phyloP scores from a whole-genome alignment of 2,888 invertebrate species.

The Villa cingulata region DNA sequence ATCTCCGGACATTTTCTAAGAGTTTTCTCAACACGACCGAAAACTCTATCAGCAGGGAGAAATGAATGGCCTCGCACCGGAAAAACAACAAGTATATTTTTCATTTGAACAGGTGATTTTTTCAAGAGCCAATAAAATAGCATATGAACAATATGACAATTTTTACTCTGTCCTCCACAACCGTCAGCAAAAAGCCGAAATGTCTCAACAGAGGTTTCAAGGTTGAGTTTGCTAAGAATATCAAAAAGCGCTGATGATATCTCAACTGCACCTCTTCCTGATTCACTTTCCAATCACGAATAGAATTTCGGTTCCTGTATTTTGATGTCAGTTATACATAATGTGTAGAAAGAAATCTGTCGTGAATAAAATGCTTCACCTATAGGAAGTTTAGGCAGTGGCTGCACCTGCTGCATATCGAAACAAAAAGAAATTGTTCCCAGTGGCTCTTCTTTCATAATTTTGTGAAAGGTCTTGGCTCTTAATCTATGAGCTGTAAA shows the following conservation, averaged over 20 bases:
- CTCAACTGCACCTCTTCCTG: neutral
- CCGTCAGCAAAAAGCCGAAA: slow-evolving; percentile 7
- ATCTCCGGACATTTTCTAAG: too few relatives aligned
- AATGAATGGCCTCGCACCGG: slow-evolving; percentile 9
- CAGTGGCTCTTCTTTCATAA: slow-evolving; percentile 4
- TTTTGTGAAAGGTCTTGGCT: slow-evolving; percentile 7
- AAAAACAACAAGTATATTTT: slow-evolving; percentile 5
- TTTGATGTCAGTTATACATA: slow-evolving; percentile 8
- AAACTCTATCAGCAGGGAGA: slow-evolving; percentile 9
- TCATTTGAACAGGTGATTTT: neutral
- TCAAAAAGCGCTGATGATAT: slow-evolving; percentile 8
- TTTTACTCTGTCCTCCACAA: slow-evolving; percentile 7
- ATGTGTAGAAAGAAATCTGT: slow-evolving; percentile 3
- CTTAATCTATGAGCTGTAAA: slow-evolving; percentile 6
- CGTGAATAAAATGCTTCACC: slow-evolving; percentile 5
- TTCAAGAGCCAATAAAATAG: slow-evolving; percentile 7
- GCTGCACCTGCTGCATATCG: slow-evolving; percentile 7
- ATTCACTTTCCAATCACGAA: slow-evolving; percentile 8
- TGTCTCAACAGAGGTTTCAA: slow-evolving; percentile 1
- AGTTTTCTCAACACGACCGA: slow-evolving; percentile 10
- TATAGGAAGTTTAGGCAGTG: neutral
- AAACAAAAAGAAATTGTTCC: slow-evolving; percentile 8
- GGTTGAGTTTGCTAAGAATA: slow-evolving; percentile 2
- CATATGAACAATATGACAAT: slow-evolving; percentile 5
- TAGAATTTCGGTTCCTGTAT: slow-evolving; percentile 8